A percentile compares a stretch with the other conserved stretches of the same genome.
Evolutionary conservation across 2,113 vertebrate genomes (phyloP).

Genomic region (Hucho hucho): DNA sequence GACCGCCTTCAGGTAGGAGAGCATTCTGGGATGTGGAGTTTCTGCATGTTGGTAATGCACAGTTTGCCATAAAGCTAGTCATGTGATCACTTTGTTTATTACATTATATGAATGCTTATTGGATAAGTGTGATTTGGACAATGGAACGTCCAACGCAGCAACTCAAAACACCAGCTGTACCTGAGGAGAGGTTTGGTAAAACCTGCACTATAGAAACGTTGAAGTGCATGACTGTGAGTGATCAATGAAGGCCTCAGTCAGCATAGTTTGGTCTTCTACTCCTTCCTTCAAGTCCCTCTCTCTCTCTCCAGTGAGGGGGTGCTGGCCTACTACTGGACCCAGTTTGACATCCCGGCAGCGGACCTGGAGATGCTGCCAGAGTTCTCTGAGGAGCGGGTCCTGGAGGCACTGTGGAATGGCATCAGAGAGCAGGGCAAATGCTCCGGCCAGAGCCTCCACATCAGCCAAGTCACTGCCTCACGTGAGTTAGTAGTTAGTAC

Average conservation of each 20-base stretch:
- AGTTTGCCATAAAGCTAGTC: neutral
- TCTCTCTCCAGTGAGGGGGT: slow-evolving; percentile 68
- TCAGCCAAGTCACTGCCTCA: slow-evolving; percentile 64
- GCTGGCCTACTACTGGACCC: slow-evolving; percentile 71
- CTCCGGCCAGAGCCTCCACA: slow-evolving; percentile 5
- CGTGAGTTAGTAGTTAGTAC: slow-evolving; percentile 48
- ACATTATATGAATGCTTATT: too few relatives aligned
- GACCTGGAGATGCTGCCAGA: slow-evolving; percentile 55
- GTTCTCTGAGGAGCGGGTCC: slow-evolving; percentile 66
- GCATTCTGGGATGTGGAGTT: slow-evolving; percentile 1
- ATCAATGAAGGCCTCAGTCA: too few relatives aligned
- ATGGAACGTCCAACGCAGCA: too few relatives aligned
- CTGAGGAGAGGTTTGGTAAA: too few relatives aligned
- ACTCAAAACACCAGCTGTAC: too few relatives aligned
- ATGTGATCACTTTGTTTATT: neutral
- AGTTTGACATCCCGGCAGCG: slow-evolving; percentile 62
- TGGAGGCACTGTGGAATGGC: slow-evolving; percentile 47
- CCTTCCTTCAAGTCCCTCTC: slow-evolving; percentile 1
- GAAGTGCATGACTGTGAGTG: too few relatives aligned
- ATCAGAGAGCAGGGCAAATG: slow-evolving; percentile 19
- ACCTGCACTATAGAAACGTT: too few relatives aligned
- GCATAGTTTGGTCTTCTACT: neutral
- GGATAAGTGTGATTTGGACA: too few relatives aligned
- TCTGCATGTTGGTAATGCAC: neutral
- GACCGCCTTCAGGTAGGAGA: slow-evolving; percentile 73